A percentile compares a stretch with the other conserved stretches of the same genome.
Conservation (phyloP, 2,888 invertebrate species). For the Noctua fimbriata region DNA sequence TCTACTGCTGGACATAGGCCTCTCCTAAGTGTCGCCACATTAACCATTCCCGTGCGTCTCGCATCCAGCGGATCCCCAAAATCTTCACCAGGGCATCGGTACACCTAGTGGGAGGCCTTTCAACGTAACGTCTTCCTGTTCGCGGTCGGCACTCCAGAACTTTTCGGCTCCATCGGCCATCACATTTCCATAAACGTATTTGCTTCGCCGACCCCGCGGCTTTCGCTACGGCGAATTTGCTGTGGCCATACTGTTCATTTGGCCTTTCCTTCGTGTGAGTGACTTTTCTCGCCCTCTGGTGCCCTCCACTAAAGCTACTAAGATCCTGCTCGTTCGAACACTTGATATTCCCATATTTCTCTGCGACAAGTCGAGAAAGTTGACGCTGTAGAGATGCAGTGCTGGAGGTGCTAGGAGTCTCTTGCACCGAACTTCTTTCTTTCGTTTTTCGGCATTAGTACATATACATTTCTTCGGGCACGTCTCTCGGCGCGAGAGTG, state of each 20-base stretch:
- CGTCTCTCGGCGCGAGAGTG: not conserved
- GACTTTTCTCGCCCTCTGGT: not conserved
- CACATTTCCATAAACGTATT: too few species aligned
- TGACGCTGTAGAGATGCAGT: not conserved
- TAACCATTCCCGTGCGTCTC: too few species aligned
- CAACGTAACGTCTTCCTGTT: too few species aligned
- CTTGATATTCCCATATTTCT: not conserved
- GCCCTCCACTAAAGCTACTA: not conserved
- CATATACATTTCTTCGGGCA: not conserved
- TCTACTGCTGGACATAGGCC: too few species aligned
- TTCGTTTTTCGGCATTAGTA: not conserved
- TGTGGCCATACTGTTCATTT: not conserved
- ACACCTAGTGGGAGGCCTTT: too few species aligned
- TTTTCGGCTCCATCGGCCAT: too few species aligned
- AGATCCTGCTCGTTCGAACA: not conserved
- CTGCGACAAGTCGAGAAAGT: not conserved
- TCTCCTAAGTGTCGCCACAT: too few species aligned
- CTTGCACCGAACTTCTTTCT: too few species aligned
- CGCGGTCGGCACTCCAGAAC: too few species aligned
- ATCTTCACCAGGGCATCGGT: too few species aligned
- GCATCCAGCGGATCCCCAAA: too few species aligned
- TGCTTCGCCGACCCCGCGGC: too few species aligned
- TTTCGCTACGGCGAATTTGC: not conserved
- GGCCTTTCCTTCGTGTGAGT: not conserved
- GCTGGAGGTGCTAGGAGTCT: not conserved